phyloP scores from a whole-genome alignment of 2,113 vertebrate species.

The Psophia crepitans region DNA sequence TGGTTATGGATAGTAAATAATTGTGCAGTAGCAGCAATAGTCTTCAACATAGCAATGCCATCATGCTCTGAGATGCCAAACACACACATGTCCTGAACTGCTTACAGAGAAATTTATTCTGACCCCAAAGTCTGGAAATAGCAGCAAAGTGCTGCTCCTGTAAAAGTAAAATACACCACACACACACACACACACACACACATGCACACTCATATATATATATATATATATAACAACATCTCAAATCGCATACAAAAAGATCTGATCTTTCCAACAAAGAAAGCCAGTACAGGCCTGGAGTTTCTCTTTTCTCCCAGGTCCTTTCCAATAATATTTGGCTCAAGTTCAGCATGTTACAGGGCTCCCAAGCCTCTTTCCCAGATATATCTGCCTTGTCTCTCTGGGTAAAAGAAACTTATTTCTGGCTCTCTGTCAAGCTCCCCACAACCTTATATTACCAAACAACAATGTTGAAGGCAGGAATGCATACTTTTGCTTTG shows the following conservation, averaged over 20 bases:
- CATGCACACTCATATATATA: not conserved
- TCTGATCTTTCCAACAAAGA: slow-evolving; percentile 71
- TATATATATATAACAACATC: slow-evolving; percentile 26
- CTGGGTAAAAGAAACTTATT: slow-evolving; percentile 73
- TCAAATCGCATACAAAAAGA: slow-evolving; percentile 44
- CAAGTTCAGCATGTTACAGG: slow-evolving; percentile 63
- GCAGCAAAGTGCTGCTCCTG: slow-evolving; percentile 32
- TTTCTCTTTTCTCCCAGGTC: slow-evolving; percentile 78
- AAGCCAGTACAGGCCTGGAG: slow-evolving; percentile 74
- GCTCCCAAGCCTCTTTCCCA: slow-evolving; percentile 76
- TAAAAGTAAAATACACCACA: not conserved
- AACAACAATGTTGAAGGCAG: slow-evolving; percentile 65
- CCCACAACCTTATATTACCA: slow-evolving; percentile 72
- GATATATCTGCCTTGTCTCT: slow-evolving; percentile 79
- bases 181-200: not conserved
- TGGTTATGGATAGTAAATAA: not conserved
- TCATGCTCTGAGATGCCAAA: not conserved
- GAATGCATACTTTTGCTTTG: slow-evolving; percentile 70
- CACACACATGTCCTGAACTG: not conserved
- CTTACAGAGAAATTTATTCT: not conserved
- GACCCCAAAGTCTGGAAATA: not conserved
- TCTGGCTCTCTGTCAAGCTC: slow-evolving; percentile 74
- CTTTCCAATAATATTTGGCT: slow-evolving; percentile 74
- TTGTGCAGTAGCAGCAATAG: not conserved
- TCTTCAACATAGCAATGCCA: not conserved